These are phyloP conservation scores for Pedetes capensis DNA, from an alignment of 2,113 vertebrate genomes.

Conservation along the genomic window DNA sequence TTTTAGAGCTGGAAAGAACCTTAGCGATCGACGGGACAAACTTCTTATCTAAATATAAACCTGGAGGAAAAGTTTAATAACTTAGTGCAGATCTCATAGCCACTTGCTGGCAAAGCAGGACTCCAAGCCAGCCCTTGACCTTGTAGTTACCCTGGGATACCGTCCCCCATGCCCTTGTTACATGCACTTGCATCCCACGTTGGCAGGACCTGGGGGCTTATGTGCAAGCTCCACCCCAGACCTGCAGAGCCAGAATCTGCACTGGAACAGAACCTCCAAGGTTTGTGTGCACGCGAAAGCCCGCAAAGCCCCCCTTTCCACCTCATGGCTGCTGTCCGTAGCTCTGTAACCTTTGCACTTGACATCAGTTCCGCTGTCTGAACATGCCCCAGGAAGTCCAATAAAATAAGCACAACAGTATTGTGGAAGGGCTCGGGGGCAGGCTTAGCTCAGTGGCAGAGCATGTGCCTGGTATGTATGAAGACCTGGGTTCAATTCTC, in stretches of 20 bases:
- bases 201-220: background rate
- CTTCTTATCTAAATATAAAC: background rate
- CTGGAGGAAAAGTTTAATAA: background rate
- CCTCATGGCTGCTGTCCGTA: background rate
- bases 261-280: background rate
- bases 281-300: background rate
- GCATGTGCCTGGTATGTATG: background rate
- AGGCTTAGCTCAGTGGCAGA: background rate
- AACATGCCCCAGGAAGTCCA: background rate
- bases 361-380: background rate
- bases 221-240: background rate
- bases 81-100: background rate
- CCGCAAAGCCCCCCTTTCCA: background rate
- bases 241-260: background rate
- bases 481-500: background rate
- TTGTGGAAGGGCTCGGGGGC: background rate
- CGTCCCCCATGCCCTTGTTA: background rate
- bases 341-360: background rate
- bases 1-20: conserved; percentile 34
- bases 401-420: background rate
- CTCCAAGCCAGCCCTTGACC: background rate
- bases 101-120: background rate
- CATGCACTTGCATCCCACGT: background rate
- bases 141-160: background rate
- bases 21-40: background rate